Evolutionary conservation across 2,797 vertebrate genomes (phyloP), one percentile per base, ranked within the genome.

Genomic region (Spatula clypeata): DNA sequence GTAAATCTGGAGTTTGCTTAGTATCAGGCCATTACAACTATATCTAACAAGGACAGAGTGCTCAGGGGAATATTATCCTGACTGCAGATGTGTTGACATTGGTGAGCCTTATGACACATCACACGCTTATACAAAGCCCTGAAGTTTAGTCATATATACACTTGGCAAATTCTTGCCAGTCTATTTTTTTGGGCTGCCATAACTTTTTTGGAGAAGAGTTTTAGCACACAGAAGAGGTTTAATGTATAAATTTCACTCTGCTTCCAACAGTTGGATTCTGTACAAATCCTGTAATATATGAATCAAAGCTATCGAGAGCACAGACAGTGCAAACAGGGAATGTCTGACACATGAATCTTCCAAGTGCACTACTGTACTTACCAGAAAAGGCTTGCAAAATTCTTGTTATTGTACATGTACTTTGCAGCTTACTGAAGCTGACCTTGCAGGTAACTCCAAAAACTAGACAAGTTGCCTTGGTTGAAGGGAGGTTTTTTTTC

Each of bases 201-300:
- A 86, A 65, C 27, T 38, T 75, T 74, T 86, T 62, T 58, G 27
- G 51, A 91, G 65, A 79, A 36, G 3, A 44, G 26, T 45, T 94
- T 94, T 55, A 80, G 54, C 27, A 27, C 13, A 20, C 3, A 84
- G 57, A 81, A 58, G 62, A 61, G 23, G 14, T 38, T 81, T 42
- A 49, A 58, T 0, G 0, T 54, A 16, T 13, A 62, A 18, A 31
- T 73, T 86, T 86, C 55, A 21, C 42, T 47, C 6, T 11, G 44
- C 34, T 81, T 75, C 58, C 84, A 88, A 36, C 62, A 64, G 45
- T 88, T 94, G 91, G 73, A 60, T 79, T 61, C 66, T 47, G 32
- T 77, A 62, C 61, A 87, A 77, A 51, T n/a, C 44, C 77, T 64
- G 45, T 23, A 58, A 60, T n/a, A 9, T 17, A 15, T 44, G 79